phyloP scores from a whole-genome alignment of 2,888 invertebrate species.

The Melieria crassipennis region DNA sequence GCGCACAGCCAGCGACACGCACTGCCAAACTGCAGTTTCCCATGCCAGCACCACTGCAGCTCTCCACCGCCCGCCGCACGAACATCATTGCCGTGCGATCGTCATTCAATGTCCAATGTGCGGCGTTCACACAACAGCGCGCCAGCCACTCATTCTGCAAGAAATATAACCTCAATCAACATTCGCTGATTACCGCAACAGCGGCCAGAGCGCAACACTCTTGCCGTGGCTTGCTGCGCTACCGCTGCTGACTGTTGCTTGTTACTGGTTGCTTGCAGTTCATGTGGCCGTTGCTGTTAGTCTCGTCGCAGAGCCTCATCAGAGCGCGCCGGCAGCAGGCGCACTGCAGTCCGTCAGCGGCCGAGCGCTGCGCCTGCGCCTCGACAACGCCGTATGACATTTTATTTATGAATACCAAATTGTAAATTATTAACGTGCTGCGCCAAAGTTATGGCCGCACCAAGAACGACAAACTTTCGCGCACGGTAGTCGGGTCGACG shows the following conservation, averaged over 20 bases:
- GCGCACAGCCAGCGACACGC: no score
- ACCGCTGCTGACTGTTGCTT: conserved; percentile 39
- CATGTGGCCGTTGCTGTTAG: conserved; percentile 27
- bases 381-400: conserved; percentile 50
- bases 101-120: conserved; percentile 42
- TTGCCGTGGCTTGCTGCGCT: conserved; percentile 8
- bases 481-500: neutral
- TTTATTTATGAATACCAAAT: conserved; percentile 66
- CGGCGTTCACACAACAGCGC: neutral
- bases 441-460: conserved; percentile 38
- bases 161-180: conserved; percentile 64
- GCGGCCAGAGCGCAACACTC: neutral
- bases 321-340: no score
- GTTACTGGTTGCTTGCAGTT: conserved; percentile 22
- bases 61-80: no score
- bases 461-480: neutral
- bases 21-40: no score
- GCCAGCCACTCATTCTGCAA: conserved; percentile 40
- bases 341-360: conserved; percentile 17
- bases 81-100: conserved; percentile 34
- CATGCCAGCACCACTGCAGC: no score
- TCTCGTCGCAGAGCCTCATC: no score
- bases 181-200: conserved; percentile 55
- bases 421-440: conserved; percentile 66
- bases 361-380: neutral